These are phyloP conservation scores for Phrynocephalus versicolor DNA, from an alignment of 2,113 vertebrate genomes.

Conservation along the genomic window DNA sequence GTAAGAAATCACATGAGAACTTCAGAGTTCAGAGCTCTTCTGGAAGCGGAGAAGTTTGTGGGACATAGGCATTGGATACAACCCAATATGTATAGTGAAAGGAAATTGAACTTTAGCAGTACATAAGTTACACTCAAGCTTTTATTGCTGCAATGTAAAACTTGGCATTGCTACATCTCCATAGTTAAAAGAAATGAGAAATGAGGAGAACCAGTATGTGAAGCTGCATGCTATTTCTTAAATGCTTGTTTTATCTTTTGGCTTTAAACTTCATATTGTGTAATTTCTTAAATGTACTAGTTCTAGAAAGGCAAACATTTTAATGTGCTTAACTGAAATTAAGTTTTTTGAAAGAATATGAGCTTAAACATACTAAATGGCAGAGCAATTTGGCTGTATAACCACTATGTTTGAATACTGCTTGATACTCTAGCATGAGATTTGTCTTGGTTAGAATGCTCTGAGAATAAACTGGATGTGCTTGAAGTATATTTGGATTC, in stretches of 20 bases:
- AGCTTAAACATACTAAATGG: neutral
- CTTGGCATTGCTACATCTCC: constrained; percentile 13
- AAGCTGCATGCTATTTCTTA: constrained; percentile 20
- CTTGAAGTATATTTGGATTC: neutral
- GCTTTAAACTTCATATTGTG: neutral
- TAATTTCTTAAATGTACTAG: constrained; percentile 8
- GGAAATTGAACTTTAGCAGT: constrained; percentile 52
- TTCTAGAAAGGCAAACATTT: constrained; percentile 9
- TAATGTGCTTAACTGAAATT: constrained; percentile 35
- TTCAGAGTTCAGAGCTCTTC: constrained; percentile 46
- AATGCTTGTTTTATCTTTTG: constrained; percentile 10
- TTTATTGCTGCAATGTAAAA: constrained; percentile 36
- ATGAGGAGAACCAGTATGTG: constrained; percentile 4
- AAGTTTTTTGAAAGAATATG: constrained; percentile 39
- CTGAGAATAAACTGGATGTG: neutral
- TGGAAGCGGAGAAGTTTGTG: constrained; percentile 48
- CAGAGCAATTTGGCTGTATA: neutral
- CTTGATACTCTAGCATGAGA: neutral
- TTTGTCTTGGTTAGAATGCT: neutral
- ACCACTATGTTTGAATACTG: neutral
- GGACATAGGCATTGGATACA: constrained; percentile 34
- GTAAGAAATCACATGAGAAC: constrained; percentile 61
- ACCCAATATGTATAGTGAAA: neutral
- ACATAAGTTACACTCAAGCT: constrained; percentile 12
- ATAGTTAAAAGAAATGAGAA: constrained; percentile 26